Conservation (phyloP, 1,140 invertebrate species). For the Zaprionus capensis region DNA sequence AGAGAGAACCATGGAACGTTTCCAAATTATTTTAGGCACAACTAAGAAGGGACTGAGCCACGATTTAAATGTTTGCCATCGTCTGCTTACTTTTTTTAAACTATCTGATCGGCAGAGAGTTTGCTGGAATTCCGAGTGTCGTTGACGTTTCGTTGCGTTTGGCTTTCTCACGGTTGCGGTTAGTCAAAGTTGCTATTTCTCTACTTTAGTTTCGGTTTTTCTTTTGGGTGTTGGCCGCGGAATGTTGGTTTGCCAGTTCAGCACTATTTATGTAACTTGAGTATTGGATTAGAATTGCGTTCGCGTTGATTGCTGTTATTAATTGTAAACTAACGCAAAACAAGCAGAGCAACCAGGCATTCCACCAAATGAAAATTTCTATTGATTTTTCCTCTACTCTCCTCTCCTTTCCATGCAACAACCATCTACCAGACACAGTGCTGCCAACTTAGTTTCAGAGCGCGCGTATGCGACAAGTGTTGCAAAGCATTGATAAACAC, state of each 20-base stretch:
- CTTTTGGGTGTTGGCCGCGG: slow-evolving; percentile 71
- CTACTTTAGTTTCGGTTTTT: slow-evolving; percentile 20
- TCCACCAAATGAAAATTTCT: slow-evolving; percentile 78
- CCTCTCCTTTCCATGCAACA: slow-evolving; percentile 55
- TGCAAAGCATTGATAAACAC: not conserved
- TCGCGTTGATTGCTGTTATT: slow-evolving; percentile 49
- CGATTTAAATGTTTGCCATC: not conserved
- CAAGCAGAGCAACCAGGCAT: slow-evolving; percentile 57
- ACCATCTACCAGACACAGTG: slow-evolving; percentile 65
- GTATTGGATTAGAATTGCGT: slow-evolving; percentile 42
- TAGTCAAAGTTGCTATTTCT: slow-evolving; percentile 11
- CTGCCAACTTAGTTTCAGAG: slow-evolving; percentile 22
- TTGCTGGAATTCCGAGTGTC: slow-evolving; percentile 48
- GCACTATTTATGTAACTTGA: slow-evolving; percentile 62
- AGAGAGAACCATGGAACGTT: slow-evolving; percentile 44
- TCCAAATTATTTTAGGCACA: slow-evolving; percentile 44
- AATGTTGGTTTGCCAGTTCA: slow-evolving; percentile 46
- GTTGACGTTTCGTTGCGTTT: slow-evolving; percentile 40
- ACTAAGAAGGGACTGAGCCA: not conserved
- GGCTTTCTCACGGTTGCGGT: slow-evolving; percentile 47
- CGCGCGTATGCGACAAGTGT: slow-evolving; percentile 31
- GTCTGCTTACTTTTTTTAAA: slow-evolving; percentile 55
- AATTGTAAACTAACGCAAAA: slow-evolving; percentile 69
- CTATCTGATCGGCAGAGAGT: slow-evolving; percentile 29
- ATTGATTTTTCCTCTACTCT: slow-evolving; percentile 79